Conservation (phyloP, 2,888 invertebrate species). For the Conus canariensis region DNA sequence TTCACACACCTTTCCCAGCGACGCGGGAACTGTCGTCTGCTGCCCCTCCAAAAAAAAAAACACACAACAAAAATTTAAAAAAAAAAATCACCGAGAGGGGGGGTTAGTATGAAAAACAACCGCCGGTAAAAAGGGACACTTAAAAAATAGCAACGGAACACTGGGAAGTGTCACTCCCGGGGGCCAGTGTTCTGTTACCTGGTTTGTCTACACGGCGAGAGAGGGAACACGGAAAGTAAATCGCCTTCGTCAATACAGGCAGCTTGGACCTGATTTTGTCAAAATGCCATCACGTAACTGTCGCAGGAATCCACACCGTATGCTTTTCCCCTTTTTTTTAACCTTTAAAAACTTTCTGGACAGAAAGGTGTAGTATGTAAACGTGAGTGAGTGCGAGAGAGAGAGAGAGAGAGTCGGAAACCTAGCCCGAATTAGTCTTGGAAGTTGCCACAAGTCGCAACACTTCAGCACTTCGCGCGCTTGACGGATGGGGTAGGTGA, state of each 20-base stretch:
- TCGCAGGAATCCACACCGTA: neutral
- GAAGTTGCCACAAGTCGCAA: neutral
- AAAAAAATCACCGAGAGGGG: neutral
- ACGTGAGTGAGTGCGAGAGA: neutral
- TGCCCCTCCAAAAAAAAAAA: no score
- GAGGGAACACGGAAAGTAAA: no score
- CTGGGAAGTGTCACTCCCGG: no score
- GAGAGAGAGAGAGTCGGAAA: neutral
- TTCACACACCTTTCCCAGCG: neutral
- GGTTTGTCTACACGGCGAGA: no score
- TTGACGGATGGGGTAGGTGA: conserved; percentile 30
- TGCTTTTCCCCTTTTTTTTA: neutral
- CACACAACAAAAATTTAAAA: no score
- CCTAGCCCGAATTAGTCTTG: neutral
- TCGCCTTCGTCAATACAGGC: no score
- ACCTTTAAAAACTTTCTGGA: neutral
- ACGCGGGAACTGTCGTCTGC: neutral
- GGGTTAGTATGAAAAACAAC: neutral
- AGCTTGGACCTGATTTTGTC: neutral
- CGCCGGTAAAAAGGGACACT: no score
- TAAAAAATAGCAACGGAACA: no score
- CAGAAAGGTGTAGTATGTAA: neutral
- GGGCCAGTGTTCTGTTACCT: no score
- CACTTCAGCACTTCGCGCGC: neutral
- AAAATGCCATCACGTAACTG: neutral